These are phyloP conservation scores for Sarcophilus harrisii DNA, from an alignment of 2,797 vertebrate genomes.

Conservation along the genomic window DNA sequence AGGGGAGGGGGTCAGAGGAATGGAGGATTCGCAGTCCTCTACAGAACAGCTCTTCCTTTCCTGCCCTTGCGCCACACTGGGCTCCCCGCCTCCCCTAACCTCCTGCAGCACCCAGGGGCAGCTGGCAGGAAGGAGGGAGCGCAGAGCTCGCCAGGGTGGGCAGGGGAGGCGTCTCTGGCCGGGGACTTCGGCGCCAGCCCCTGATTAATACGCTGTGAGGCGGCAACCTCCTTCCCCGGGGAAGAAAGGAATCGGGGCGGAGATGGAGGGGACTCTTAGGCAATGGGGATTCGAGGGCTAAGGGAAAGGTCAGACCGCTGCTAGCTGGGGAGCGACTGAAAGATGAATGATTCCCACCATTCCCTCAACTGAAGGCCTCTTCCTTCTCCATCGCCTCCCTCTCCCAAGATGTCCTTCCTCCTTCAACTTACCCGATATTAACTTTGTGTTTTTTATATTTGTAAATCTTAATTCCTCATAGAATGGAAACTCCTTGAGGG, in stretches of 20 bases:
- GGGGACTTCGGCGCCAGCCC: background rate
- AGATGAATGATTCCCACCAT: background rate
- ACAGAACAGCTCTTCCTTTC: conserved; percentile 55
- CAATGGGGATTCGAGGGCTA: background rate
- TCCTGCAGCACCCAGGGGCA: background rate
- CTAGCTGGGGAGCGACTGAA: background rate
- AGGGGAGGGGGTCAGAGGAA: background rate
- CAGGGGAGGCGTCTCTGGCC: background rate
- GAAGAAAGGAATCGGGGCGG: background rate
- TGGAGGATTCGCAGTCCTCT: conserved; percentile 30
- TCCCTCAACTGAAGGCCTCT: background rate
- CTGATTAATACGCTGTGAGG: background rate
- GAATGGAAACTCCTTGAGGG: background rate
- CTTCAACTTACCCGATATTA: background rate
- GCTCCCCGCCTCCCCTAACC: conserved; percentile 55
- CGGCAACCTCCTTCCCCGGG: background rate
- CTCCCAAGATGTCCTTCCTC: background rate
- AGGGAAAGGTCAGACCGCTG: background rate
- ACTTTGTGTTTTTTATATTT: background rate
- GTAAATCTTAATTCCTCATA: background rate
- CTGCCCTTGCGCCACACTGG: conserved; percentile 55
- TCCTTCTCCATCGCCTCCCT: background rate
- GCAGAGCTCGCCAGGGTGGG: background rate
- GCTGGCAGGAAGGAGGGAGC: background rate
- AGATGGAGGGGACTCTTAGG: background rate